phyloP scores from a whole-genome alignment of 2,113 vertebrate genomes.

The Entelurus aequoreus region DNA sequence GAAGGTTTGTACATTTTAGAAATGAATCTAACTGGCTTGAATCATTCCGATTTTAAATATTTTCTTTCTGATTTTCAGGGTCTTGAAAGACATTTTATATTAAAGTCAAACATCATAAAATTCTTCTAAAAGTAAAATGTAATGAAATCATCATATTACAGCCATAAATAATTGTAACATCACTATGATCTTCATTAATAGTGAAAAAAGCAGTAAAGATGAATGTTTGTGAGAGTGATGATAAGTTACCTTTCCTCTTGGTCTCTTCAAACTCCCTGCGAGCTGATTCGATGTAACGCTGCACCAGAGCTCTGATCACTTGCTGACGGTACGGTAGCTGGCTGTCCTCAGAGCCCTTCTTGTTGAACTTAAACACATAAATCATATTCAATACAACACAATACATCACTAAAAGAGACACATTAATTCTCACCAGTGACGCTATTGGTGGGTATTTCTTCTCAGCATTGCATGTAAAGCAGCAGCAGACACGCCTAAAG shows the following conservation, averaged over 20 bases:
- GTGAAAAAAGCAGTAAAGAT: too few species aligned
- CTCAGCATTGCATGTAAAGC: constrained; percentile 61
- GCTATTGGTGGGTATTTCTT: constrained; percentile 71
- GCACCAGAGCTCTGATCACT: constrained; percentile 82
- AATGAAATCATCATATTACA: too few species aligned
- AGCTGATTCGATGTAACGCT: constrained; percentile 84
- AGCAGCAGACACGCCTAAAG: constrained; percentile 74
- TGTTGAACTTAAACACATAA: constrained; percentile 36
- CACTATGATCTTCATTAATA: too few species aligned
- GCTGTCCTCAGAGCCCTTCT: constrained; percentile 37
- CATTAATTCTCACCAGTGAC: constrained; percentile 68
- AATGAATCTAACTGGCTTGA: too few species aligned
- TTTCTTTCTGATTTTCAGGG: too few species aligned
- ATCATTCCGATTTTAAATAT: too few species aligned
- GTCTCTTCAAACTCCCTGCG: constrained; percentile 81
- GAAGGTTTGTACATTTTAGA: too few species aligned
- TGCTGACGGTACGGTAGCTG: constrained; percentile 73
- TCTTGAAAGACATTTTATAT: too few species aligned
- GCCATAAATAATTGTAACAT: too few species aligned
- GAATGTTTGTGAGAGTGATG: not conserved
- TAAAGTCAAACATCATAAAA: too few species aligned
- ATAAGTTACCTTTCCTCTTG: constrained; percentile 76
- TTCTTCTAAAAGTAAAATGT: too few species aligned
- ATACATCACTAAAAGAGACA: not conserved
- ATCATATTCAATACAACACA: not conserved